phyloP scores from a whole-genome alignment of 2,113 vertebrate species.

The Saimiri boliviensis region DNA sequence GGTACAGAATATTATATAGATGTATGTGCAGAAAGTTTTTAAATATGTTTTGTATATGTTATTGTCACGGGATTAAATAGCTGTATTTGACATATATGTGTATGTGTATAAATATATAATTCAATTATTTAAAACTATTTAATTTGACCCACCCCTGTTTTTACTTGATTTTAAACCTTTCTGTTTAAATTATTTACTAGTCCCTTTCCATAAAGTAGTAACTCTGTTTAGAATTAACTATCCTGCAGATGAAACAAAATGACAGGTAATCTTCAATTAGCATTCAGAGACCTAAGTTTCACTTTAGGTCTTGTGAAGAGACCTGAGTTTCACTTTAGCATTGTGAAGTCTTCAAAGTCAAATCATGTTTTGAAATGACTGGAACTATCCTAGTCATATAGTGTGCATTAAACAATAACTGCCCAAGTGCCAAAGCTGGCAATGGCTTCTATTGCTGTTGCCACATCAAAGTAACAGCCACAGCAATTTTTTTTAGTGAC shows the following conservation, averaged over 20 bases:
- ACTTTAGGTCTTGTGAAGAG: not conserved
- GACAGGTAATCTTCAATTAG: not conserved
- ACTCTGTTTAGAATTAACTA: constrained; percentile 15
- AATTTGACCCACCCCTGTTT: not conserved
- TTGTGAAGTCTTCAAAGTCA: constrained; percentile 27
- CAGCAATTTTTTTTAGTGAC: not conserved
- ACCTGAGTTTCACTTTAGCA: not conserved
- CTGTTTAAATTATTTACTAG: not conserved
- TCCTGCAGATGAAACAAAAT: not conserved
- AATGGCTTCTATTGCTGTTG: not conserved
- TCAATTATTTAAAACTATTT: not conserved
- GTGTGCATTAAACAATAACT: constrained; percentile 17
- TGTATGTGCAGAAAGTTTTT: not conserved
- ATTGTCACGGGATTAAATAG: not conserved
- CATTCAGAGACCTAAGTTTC: not conserved
- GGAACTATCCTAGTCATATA: not conserved
- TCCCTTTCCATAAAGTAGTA: not conserved
- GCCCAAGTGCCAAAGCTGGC: constrained; percentile 4
- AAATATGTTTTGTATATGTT: not conserved
- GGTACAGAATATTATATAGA: not conserved
- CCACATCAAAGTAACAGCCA: constrained; percentile 5
- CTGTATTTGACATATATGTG: not conserved
- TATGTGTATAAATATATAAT: not conserved
- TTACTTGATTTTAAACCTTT: not conserved
- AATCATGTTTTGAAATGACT: constrained; percentile 39